Percentiles rank a stretch among this genome's conserved stretches.
Evolutionary conservation across 1,140 invertebrate genomes (phyloP).

Genomic region (Drosophila persimilis): DNA sequence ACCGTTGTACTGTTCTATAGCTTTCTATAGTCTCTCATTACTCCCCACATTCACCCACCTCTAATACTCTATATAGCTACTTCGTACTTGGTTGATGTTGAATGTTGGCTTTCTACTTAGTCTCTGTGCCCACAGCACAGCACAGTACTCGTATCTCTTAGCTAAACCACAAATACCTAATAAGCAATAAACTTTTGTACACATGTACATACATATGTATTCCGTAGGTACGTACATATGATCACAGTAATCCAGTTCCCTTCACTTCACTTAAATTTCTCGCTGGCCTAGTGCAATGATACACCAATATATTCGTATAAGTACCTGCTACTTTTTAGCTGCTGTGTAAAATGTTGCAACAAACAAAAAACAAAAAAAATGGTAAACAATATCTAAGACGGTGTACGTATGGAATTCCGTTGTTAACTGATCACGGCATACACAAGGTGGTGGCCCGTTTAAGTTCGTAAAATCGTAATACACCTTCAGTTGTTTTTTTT

Average conservation of each 20-base stretch:
- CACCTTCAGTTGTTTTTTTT: constrained; percentile 1
- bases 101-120: constrained; percentile 52
- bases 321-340: constrained; percentile 61
- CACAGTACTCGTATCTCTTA: constrained; percentile 13
- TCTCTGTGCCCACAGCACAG: constrained; percentile 2
- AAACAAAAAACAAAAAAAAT: constrained; percentile 22
- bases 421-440: constrained; percentile 34
- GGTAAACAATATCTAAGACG: constrained; percentile 7
- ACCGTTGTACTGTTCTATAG: constrained; percentile 53
- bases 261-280: constrained; percentile 32
- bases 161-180: constrained; percentile 11
- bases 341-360: constrained; percentile 76
- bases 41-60: constrained; percentile 48
- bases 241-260: constrained; percentile 22
- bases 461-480: constrained; percentile 23
- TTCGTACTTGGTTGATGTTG: constrained; percentile 43
- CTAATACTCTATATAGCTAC: constrained; percentile 42
- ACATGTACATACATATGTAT: too few relatives aligned
- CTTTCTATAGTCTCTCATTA: constrained; percentile 65
- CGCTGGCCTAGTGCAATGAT: constrained; percentile 48
- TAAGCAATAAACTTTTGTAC: constrained; percentile 15
- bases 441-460: constrained; percentile 60
- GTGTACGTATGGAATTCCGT: constrained; percentile 21
- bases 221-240: constrained; percentile 4
- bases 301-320: constrained; percentile 14